Conservation (phyloP, 2,797 vertebrate genomes). For the Bovichtus diacanthus region DNA sequence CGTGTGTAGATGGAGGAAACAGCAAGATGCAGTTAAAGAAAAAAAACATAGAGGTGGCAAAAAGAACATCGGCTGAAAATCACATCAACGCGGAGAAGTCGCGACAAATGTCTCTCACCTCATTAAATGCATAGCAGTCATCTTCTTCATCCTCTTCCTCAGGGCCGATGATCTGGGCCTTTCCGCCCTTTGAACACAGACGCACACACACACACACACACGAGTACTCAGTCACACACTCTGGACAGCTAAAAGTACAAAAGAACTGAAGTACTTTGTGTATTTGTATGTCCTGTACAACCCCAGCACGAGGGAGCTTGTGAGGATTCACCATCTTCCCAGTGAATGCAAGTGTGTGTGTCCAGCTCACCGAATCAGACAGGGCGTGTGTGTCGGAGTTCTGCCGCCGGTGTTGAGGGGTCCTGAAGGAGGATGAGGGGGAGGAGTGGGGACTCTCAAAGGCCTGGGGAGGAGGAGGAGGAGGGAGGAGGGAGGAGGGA, state of each 20-base stretch:
- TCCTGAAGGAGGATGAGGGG: conserved; percentile 85
- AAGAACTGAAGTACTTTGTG: background rate
- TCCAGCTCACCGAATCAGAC: conserved; percentile 85
- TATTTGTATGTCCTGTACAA: background rate
- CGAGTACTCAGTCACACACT: background rate
- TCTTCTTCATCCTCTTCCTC: conserved; percentile 93
- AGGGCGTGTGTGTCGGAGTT: conserved; percentile 79
- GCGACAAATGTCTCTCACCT: conserved; percentile 80
- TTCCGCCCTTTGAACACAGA: conserved; percentile 73
- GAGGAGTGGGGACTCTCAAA: conserved; percentile 92
- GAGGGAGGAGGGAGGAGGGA: conserved; percentile 51
- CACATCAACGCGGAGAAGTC: background rate
- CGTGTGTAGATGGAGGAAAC: background rate
- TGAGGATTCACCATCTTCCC: background rate
- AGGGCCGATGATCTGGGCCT: conserved; percentile 89
- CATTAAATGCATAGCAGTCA: conserved; percentile 86
- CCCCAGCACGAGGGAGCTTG: background rate
- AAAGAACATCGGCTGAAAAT: background rate
- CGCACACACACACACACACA: background rate
- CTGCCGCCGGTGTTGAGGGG: conserved; percentile 83
- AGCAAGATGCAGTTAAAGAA: fast-evolving
- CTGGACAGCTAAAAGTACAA: too few relatives aligned
- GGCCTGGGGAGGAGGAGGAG: conserved; percentile 76
- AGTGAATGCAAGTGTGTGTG: conserved; percentile 20
- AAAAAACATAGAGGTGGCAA: background rate